Conservation (phyloP, 2,888 invertebrate genomes). For the Erynnis tages region DNA sequence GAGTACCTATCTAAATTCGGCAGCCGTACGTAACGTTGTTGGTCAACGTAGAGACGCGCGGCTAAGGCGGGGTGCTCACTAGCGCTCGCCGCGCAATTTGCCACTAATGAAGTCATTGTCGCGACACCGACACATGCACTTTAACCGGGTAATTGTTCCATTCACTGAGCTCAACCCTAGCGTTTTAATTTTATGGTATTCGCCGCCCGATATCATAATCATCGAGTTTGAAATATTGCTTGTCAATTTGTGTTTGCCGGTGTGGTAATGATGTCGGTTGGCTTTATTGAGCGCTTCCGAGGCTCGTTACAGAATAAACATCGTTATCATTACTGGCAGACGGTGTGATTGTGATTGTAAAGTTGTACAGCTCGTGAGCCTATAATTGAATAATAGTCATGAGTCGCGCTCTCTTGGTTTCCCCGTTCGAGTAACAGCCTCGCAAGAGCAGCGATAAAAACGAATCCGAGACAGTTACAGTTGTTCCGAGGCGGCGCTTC, state of each 20-base stretch:
- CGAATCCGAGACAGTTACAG: conserved; percentile 23
- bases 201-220: conserved; percentile 55
- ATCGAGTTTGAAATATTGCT: conserved; percentile 59
- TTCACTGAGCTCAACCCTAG: conserved; percentile 58
- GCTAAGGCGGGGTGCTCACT: conserved; percentile 28
- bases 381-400: conserved; percentile 36
- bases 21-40: not conserved
- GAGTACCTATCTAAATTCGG: too few species aligned
- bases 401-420: conserved; percentile 24
- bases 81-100: conserved; percentile 42
- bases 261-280: conserved; percentile 44
- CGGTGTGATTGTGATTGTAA: conserved; percentile 38
- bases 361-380: conserved; percentile 30
- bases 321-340: conserved; percentile 41
- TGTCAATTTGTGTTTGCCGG: conserved; percentile 57
- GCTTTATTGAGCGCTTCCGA: conserved; percentile 51
- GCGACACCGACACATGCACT: conserved; percentile 41
- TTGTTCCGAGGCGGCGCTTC: not conserved
- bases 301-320: conserved; percentile 41
- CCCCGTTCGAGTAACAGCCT: conserved; percentile 12
- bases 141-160: conserved; percentile 56
- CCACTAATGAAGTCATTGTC: conserved; percentile 65
- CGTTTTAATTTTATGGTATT: conserved; percentile 56
- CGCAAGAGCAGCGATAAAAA: conserved; percentile 23
- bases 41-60: not conserved